phyloP scores from a whole-genome alignment of 2,797 vertebrate species.

The Tokudaia muenninki region DNA sequence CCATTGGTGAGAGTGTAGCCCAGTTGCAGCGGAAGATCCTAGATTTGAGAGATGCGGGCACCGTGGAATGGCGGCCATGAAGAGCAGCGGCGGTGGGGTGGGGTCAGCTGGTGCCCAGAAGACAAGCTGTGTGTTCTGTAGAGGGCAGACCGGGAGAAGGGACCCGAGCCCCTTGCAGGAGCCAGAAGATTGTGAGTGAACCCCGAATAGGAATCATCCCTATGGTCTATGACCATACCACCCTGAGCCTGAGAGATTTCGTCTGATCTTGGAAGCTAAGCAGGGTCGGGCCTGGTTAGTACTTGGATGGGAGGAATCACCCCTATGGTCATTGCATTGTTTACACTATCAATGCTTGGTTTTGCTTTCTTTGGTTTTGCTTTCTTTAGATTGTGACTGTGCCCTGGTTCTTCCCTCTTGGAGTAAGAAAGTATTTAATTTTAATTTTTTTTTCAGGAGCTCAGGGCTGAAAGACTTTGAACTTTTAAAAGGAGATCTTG shows the following conservation, averaged over 20 bases:
- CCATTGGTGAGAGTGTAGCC: not conserved
- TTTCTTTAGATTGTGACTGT: not conserved
- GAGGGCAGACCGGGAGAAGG: not conserved
- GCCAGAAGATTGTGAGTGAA: not conserved
- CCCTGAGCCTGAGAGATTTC: no score
- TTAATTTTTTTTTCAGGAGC: not conserved
- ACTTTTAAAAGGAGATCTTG: not conserved
- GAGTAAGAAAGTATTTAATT: not conserved
- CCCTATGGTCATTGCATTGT: not conserved
- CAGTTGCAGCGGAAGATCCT: not conserved
- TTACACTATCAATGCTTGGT: not conserved
- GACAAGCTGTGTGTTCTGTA: not conserved
- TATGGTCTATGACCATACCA: no score
- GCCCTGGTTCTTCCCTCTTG: not conserved
- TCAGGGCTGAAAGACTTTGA: not conserved
- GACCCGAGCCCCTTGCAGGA: not conserved
- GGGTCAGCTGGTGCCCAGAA: not conserved
- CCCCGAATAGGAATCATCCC: no score
- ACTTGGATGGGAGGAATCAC: no score
- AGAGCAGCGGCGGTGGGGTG: not conserved
- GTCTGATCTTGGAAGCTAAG: no score
- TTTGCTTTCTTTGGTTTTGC: not conserved
- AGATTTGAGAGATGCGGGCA: not conserved
- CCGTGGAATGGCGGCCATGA: not conserved
- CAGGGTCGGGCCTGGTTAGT: no score